Evolutionary conservation across 53 echinoderm and acorn worm species (phyloP).

Genomic region (Hippasteria phrygiana): DNA sequence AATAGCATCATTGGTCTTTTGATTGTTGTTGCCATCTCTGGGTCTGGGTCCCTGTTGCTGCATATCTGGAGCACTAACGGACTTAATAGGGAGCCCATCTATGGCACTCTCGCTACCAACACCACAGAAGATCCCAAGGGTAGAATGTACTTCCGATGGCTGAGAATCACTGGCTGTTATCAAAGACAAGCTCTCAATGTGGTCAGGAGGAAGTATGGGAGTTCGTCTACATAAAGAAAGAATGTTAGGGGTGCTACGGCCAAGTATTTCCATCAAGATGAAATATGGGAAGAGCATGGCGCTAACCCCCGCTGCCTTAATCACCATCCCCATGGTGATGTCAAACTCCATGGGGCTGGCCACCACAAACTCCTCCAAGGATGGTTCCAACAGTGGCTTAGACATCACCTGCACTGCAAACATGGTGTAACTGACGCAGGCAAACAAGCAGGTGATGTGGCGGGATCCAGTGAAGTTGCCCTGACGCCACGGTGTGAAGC

Average conservation of each 20-base stretch:
- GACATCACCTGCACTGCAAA: slow-evolving; percentile 39
- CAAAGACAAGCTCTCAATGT: background rate
- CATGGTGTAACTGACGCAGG: slow-evolving; percentile 38
- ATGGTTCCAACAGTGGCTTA: background rate
- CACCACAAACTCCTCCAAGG: background rate
- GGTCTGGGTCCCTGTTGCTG: background rate
- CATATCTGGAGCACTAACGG: slow-evolving; percentile 36
- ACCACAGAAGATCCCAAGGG: slow-evolving; percentile 4
- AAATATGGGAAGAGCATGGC: slow-evolving; percentile 5
- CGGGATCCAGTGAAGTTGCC: slow-evolving; percentile 43
- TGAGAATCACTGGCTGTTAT: background rate
- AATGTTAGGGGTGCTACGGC: background rate
- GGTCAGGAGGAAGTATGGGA: background rate
- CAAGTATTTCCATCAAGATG: background rate
- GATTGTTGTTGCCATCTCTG: background rate
- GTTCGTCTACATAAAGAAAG: background rate
- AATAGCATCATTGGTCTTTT: background rate
- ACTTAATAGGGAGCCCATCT: slow-evolving; percentile 25
- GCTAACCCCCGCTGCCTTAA: slow-evolving; percentile 7
- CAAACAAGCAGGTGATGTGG: slow-evolving; percentile 48
- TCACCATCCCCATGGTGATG: slow-evolving; percentile 6
- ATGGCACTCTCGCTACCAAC: background rate
- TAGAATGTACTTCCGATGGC: background rate
- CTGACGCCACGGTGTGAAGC: slow-evolving; percentile 33
- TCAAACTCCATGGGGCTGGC: background rate